Conservation (phyloP, 2,888 invertebrate species). For the Phengaris arion region DNA sequence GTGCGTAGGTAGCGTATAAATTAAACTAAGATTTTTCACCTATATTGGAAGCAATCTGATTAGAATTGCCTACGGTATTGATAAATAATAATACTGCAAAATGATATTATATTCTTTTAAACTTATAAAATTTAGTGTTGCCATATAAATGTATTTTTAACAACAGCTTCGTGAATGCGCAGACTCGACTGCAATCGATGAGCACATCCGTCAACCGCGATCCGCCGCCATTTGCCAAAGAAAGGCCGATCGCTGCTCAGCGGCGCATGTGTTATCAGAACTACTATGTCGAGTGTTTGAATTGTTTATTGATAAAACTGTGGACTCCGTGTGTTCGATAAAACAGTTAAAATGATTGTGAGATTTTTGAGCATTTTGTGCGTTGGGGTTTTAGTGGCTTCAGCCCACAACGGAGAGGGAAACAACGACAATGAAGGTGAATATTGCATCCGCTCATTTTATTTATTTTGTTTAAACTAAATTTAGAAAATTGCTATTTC, state of each 20-base stretch:
- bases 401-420: slow-evolving; percentile 67
- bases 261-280: slow-evolving; percentile 71
- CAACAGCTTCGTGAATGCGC: slow-evolving; percentile 57
- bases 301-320: slow-evolving; percentile 65
- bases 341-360: slow-evolving; percentile 77
- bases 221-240: slow-evolving; percentile 78
- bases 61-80: too few relatives aligned
- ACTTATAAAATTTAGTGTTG: slow-evolving; percentile 30
- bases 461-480: slow-evolving; percentile 41
- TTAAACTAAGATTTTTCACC: too few relatives aligned
- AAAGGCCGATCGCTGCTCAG: slow-evolving; percentile 68
- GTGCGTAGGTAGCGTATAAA: too few relatives aligned
- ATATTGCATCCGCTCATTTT: slow-evolving; percentile 41
- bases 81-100: too few relatives aligned
- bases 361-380: slow-evolving; percentile 75
- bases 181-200: slow-evolving; percentile 73
- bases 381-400: slow-evolving; percentile 73
- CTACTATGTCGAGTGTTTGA: slow-evolving; percentile 70
- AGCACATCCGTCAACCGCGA: slow-evolving; percentile 78
- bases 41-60: too few relatives aligned
- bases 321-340: slow-evolving; percentile 67
- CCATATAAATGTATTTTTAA: slow-evolving; percentile 35
- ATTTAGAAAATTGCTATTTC: slow-evolving; percentile 16
- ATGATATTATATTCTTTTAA: not conserved
- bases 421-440: slow-evolving; percentile 79